Evolutionary conservation across 2,113 vertebrate species (phyloP).

Genomic region (Callopanchax toddi): DNA sequence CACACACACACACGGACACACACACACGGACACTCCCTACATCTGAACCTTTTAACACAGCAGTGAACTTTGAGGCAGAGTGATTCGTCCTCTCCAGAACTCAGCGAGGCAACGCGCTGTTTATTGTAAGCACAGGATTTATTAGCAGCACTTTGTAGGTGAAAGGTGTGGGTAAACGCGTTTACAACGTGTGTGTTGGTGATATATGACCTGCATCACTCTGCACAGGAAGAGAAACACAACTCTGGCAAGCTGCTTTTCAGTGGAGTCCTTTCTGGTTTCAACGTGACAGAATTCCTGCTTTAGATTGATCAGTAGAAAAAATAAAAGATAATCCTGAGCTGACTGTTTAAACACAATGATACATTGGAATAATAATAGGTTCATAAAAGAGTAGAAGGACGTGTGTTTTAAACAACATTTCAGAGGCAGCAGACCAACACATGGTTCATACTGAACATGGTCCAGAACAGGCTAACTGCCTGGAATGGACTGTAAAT

Average conservation of each 20-base stretch:
- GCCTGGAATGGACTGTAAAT: no score
- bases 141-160: slow-evolving; percentile 62
- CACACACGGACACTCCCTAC: slow-evolving; percentile 44
- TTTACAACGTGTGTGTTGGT: slow-evolving; percentile 30
- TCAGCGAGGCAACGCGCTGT: slow-evolving; percentile 33
- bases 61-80: slow-evolving; percentile 60
- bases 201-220: slow-evolving; percentile 12
- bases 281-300: no score
- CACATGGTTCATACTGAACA: no score
- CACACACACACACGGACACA: slow-evolving; percentile 22
- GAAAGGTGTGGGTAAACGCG: slow-evolving; percentile 43
- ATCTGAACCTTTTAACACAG: slow-evolving; percentile 58
- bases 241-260: background rate
- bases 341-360: no score
- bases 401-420: no score
- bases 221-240: slow-evolving; percentile 19
- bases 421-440: no score
- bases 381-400: no score
- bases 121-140: slow-evolving; percentile 69
- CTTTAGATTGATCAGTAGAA: no score
- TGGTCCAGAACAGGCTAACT: no score
- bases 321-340: no score
- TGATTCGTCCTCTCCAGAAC: slow-evolving; percentile 43
- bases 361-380: no score
- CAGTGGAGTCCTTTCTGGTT: no score